A percentile compares a stretch with the other conserved stretches of the same genome.
Conservation (phyloP, 2,888 invertebrate genomes). For the Leptinotarsa rubiginosa region DNA sequence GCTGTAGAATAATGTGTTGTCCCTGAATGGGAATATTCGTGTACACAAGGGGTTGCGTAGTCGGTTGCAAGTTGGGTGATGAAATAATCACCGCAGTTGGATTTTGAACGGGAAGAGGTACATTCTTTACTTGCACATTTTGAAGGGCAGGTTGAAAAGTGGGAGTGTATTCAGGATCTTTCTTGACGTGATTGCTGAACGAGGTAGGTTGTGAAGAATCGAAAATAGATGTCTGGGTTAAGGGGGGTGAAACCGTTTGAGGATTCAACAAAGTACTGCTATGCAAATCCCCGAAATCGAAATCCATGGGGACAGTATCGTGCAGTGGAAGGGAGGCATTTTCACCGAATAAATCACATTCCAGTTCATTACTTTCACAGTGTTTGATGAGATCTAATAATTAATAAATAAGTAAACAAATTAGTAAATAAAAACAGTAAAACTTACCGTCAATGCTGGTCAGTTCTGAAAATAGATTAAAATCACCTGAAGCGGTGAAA, state of each 20-base stretch:
- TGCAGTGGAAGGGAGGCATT: constrained; percentile 68
- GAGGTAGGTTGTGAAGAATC: constrained; percentile 56
- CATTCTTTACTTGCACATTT: constrained; percentile 46
- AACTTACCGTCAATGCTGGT: constrained; percentile 77
- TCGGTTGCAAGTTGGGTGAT: constrained; percentile 53
- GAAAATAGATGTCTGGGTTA: constrained; percentile 35
- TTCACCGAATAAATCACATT: constrained; percentile 68
- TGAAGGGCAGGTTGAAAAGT: constrained; percentile 46
- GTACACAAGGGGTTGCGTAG: constrained; percentile 58
- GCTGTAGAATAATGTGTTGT: constrained; percentile 55
- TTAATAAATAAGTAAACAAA: constrained; percentile 18
- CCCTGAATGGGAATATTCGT: constrained; percentile 56
- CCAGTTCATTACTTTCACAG: constrained; percentile 76
- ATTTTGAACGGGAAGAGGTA: constrained; percentile 48
- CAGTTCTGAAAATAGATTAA: constrained; percentile 74
- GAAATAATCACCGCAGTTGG: constrained; percentile 59
- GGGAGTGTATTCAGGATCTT: constrained; percentile 47
- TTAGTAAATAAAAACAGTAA: neutral
- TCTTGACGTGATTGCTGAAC: constrained; percentile 32
- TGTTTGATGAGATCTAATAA: constrained; percentile 73
- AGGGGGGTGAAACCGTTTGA: constrained; percentile 48
- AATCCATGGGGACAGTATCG: constrained; percentile 67
- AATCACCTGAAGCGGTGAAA: constrained; percentile 67
- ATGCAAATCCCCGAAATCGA: constrained; percentile 65
- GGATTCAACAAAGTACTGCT: constrained; percentile 54